These are phyloP conservation scores for Hoplias malabaricus DNA, from an alignment of 2,113 vertebrate genomes.

Conservation along the genomic window DNA sequence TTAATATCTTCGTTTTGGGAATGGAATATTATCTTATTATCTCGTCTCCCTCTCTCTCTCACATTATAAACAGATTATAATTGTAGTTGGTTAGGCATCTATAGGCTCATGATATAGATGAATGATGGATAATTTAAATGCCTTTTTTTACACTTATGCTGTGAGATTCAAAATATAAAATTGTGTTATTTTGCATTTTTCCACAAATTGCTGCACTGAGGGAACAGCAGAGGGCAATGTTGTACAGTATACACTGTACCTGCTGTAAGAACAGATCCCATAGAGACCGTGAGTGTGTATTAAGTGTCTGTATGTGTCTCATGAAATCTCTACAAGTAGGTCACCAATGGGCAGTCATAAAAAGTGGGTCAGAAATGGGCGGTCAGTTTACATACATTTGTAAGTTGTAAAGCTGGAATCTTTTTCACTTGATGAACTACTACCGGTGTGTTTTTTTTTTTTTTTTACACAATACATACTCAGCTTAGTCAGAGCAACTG, in stretches of 20 bases:
- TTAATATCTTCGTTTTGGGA: too few relatives aligned
- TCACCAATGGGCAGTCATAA: constrained; percentile 19
- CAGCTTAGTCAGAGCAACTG: too few relatives aligned
- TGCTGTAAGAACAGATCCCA: neutral
- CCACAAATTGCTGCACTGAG: neutral
- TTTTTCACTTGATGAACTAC: neutral
- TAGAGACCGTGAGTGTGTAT: neutral
- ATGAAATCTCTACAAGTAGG: neutral
- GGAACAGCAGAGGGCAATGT: constrained; percentile 31
- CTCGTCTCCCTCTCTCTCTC: too few relatives aligned
- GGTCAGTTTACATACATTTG: neutral
- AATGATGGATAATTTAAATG: too few relatives aligned
- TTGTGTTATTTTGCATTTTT: too few relatives aligned
- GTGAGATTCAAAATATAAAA: neutral
- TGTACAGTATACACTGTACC: neutral
- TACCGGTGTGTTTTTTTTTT: neutral
- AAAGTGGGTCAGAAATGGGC: constrained; percentile 24
- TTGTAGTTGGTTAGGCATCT: too few relatives aligned
- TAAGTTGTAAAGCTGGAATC: neutral
- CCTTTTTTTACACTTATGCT: too few relatives aligned
- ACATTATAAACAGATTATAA: too few relatives aligned
- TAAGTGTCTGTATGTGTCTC: neutral
- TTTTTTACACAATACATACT: too few relatives aligned
- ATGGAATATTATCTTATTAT: too few relatives aligned
- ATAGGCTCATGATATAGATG: too few relatives aligned